Evolutionary conservation across 2,888 invertebrate genomes (phyloP), one percentile per base, ranked within the genome.

Genomic region (Eremobia ochroleuca): DNA sequence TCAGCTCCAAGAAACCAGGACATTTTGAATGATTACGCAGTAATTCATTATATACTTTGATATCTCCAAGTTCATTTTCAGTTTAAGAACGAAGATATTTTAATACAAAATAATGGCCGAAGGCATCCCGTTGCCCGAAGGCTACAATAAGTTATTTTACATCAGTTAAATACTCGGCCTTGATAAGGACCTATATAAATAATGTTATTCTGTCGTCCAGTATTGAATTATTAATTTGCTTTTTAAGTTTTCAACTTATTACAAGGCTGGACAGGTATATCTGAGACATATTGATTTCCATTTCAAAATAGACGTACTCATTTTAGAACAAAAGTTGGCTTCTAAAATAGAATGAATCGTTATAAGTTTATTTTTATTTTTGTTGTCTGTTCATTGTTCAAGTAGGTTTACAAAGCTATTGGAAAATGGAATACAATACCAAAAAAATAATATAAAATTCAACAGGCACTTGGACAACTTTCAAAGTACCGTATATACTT

Each of bases 231-330:
- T 37, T 69, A 28, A 65, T 79, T 61, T 28, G 15, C 4, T 59
- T 74, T 74, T 43, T 58, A 52, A 52, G 28, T 74, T 66, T 65
- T 59, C 40, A 59, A 59, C 65, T 78, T 21, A 66, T 79, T 78
- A 65, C 74, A 75, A 37, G 28, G 11, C 43, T 43, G 58, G 28
- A 5, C 59, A 34, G 64, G 4, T 77, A 59, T 65, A 68, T 72
- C 52, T 74, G 13, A 73, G n/a, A 28, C 21, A 37, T 78, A 84
- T 86, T 84, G 75, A 81, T 80, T 76, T 69, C n/a, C 2, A 49
- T 78, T 65, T 76, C 11, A 75, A 86, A 83, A 86, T 86, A 80
- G 65, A 65, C 28, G 46, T 6, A 31, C 61, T 72, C 37, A 77
- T 87, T 73, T 77, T 85, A 61, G 66, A 73, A 75, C 28, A 3